A percentile compares a stretch with the other conserved stretches of the same genome.
Evolutionary conservation across 2,113 vertebrate genomes (phyloP).

Genomic region (Pseudopipra pipra): DNA sequence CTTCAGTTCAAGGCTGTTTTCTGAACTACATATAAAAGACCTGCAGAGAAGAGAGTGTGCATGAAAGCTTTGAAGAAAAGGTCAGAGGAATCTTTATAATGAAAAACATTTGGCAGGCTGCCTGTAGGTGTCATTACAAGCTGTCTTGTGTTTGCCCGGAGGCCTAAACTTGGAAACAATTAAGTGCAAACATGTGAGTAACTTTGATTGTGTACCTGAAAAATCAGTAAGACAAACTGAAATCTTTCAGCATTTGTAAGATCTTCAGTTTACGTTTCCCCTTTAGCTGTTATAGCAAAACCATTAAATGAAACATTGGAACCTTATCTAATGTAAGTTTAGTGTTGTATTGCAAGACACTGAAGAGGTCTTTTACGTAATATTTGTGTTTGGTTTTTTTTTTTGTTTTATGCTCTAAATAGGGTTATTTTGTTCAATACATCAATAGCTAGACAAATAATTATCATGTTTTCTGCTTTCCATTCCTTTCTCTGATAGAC

Average conservation of each 20-base stretch:
- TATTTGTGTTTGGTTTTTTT: neutral
- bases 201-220: slow-evolving; percentile 1
- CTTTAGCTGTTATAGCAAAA: neutral
- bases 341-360: neutral
- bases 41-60: neutral
- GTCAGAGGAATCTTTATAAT: slow-evolving; percentile 5
- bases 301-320: neutral
- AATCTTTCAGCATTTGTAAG: neutral
- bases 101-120: neutral
- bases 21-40: neutral
- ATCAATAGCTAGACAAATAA: neutral
- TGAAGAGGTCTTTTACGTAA: neutral
- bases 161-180: slow-evolving; percentile 26
- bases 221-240: neutral
- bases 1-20: slow-evolving; percentile 17
- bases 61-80: slow-evolving; percentile 42
- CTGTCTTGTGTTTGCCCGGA: neutral
- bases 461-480: neutral
- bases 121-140: slow-evolving; percentile 36
- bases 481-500: neutral
- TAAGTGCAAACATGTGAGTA: neutral
- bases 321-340: neutral
- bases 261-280: neutral
- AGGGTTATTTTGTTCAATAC: neutral
- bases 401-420: neutral